Conservation (phyloP, 2,797 vertebrate species). For the Monodelphis domestica region DNA sequence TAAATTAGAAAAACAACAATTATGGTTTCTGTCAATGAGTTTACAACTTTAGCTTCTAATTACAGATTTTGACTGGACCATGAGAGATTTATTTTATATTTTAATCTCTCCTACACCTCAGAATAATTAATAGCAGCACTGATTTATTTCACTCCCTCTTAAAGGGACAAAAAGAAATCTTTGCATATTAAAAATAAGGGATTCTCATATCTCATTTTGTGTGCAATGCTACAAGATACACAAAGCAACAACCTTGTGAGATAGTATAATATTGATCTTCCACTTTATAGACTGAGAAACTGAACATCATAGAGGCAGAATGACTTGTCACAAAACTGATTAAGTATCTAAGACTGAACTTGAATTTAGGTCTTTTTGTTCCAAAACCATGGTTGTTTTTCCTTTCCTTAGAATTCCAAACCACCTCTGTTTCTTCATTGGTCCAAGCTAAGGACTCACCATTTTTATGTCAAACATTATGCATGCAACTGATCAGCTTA, state of each 20-base stretch:
- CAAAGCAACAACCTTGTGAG: not conserved
- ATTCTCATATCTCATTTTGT: slow-evolving; percentile 22
- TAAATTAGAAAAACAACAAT: not conserved
- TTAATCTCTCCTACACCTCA: not conserved
- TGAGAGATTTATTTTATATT: not conserved
- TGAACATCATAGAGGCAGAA: slow-evolving; percentile 16
- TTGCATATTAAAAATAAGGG: not conserved
- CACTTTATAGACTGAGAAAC: slow-evolving; percentile 37
- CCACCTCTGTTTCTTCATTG: not conserved
- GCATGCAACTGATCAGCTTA: not conserved
- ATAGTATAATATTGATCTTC: not conserved
- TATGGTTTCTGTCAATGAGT: not conserved
- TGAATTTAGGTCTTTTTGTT: not conserved
- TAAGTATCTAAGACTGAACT: not conserved
- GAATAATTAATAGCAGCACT: not conserved
- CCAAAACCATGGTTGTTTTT: not conserved
- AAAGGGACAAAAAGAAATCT: too few relatives aligned
- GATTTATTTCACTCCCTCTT: not conserved
- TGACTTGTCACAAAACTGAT: not conserved
- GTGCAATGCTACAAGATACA: not conserved
- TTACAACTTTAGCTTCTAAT: not conserved
- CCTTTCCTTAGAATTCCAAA: not conserved
- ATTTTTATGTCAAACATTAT: not conserved
- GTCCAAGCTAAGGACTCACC: not conserved
- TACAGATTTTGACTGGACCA: not conserved